These are phyloP conservation scores for Aptenodytes patagonicus DNA, from an alignment of 2,113 vertebrate species.

Conservation along the genomic window DNA sequence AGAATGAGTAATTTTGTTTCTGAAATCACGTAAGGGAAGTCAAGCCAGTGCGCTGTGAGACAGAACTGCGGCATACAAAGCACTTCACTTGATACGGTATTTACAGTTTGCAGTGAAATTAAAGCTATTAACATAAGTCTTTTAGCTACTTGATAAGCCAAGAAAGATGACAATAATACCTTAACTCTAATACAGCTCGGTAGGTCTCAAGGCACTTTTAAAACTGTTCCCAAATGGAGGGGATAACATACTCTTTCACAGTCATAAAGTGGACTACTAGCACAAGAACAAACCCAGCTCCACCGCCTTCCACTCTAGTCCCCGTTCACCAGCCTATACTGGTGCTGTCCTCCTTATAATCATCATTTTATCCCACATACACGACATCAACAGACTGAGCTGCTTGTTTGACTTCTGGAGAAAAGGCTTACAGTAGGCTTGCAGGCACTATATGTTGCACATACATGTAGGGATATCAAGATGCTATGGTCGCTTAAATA, in stretches of 20 bases:
- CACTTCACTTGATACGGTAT: background rate
- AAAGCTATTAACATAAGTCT: background rate
- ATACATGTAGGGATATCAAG: fast-evolving
- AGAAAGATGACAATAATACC: background rate
- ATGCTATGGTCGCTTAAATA: background rate
- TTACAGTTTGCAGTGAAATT: background rate
- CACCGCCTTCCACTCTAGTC: background rate
- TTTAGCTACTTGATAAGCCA: background rate
- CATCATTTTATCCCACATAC: background rate
- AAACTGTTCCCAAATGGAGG: background rate
- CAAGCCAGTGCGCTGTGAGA: background rate
- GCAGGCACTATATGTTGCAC: background rate
- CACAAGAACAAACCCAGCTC: background rate
- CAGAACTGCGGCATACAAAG: background rate
- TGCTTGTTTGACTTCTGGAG: background rate
- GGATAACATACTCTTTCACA: background rate
- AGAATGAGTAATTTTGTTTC: background rate
- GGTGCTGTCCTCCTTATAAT: too few species aligned
- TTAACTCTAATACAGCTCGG: background rate
- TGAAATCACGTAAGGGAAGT: background rate
- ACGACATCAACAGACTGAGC: background rate
- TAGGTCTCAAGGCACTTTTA: background rate
- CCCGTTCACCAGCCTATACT: background rate
- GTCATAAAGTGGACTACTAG: background rate
- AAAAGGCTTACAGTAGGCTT: background rate